phyloP scores from a whole-genome alignment of 2,113 vertebrate genomes.

The Amia ocellicauda region DNA sequence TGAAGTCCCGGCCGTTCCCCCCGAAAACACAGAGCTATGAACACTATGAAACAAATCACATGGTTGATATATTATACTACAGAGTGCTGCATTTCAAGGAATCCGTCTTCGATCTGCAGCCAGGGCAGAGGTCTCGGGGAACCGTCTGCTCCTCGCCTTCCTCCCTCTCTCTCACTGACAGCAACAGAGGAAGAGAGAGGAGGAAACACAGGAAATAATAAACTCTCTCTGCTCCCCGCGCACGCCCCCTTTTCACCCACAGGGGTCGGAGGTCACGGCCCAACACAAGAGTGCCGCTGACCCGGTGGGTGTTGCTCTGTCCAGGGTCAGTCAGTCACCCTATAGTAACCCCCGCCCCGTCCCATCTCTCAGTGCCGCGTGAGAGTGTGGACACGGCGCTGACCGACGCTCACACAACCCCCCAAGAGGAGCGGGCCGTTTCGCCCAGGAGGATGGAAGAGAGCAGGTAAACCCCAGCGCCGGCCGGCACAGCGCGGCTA shows the following conservation, averaged over 20 bases:
- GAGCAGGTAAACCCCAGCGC: neutral
- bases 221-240: slow-evolving; percentile 81
- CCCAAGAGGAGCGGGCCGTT: too few relatives aligned
- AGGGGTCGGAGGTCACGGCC: slow-evolving; percentile 72
- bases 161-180: slow-evolving; percentile 20
- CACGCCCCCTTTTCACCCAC: slow-evolving; percentile 72
- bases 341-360: slow-evolving; percentile 35
- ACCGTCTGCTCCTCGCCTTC: neutral
- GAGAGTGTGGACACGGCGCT: too few relatives aligned
- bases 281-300: slow-evolving; percentile 53
- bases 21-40: too few relatives aligned
- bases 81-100: too few relatives aligned
- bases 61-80: too few relatives aligned
- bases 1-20: too few relatives aligned
- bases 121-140: too few relatives aligned
- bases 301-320: slow-evolving; percentile 53
- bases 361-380: slow-evolving; percentile 1
- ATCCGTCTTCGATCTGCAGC: too few relatives aligned
- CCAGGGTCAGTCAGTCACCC: slow-evolving; percentile 23
- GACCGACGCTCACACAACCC: too few relatives aligned
- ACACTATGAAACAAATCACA: too few relatives aligned
- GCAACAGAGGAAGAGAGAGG: slow-evolving; percentile 55
- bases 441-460: neutral
- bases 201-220: slow-evolving; percentile 90
- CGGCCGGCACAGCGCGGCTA: neutral